Evolutionary conservation across 2,113 vertebrate genomes (phyloP), one percentile per base, ranked within the genome.

Genomic region (Eolophus roseicapilla): DNA sequence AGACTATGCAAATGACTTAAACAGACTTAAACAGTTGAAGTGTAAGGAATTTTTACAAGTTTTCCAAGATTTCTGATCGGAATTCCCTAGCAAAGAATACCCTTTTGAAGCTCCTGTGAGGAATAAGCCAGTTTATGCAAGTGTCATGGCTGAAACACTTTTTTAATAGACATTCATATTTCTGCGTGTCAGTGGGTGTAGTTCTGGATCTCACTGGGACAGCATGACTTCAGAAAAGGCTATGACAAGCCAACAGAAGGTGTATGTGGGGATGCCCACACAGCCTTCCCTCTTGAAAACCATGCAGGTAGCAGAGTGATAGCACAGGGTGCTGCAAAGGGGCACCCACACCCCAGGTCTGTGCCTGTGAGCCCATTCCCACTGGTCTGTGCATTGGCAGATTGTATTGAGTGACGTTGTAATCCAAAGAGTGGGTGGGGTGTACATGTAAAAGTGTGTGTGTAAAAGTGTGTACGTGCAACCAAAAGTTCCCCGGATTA

Each of bases 31-130:
- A 41, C 55, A 93, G 55, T 16, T 82, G 67, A 95, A 90, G 31
- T 80, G 77, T 67, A 93, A 84, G 77, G 96, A 86, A 92, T 96
- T 94, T 97, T 97, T 95, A 95, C 52, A 90, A 88, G 86, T 91
- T 97, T 97, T 97, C 90, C 92, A 96, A 88, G 75, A 77, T 85
- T 94, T 75, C 43, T 88, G 60, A 49, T 85, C 93, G 87, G 83
- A 97, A 94, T 97, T 94, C 75, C 92, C 90, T 50, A 70, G 79
- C 17, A 91, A 84, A 77, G 27, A 60, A 88, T 86, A 90, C 85
- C 43, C 14, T 79, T 97, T 95, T 79, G 55, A 97, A 95, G 80
- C 31, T 92, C 79, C 88, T 78, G 17, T 47, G 60, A 92, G 29
- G 41, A 57, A 73, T 33, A 88, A 92, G 88, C 17, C 59, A 91